These are phyloP conservation scores for Nemurella pictetii DNA, from an alignment of 2,888 invertebrate genomes.

Conservation along the genomic window DNA sequence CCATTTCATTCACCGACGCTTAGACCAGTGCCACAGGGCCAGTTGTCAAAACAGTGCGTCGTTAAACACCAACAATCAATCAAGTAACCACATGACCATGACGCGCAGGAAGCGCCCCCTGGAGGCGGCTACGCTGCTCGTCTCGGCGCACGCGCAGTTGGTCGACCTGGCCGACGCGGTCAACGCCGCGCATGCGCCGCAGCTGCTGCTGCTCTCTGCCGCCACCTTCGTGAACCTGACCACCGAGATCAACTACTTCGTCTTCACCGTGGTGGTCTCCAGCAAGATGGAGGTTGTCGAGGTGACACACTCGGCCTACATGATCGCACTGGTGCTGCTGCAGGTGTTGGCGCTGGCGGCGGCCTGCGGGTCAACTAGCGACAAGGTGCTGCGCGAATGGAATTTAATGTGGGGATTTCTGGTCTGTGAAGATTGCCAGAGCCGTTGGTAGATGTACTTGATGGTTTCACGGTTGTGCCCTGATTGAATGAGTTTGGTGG, in stretches of 20 bases:
- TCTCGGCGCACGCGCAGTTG: neutral
- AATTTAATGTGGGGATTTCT: too few relatives aligned
- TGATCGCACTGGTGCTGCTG: neutral
- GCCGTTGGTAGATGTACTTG: too few relatives aligned
- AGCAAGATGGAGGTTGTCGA: neutral
- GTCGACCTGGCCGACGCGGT: neutral
- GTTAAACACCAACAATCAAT: too few relatives aligned
- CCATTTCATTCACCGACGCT: too few relatives aligned
- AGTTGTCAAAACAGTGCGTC: too few relatives aligned
- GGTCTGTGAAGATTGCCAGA: too few relatives aligned
- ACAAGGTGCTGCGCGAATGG: too few relatives aligned
- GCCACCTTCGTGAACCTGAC: constrained; percentile 6
- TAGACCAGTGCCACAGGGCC: too few relatives aligned
- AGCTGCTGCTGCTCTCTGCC: neutral
- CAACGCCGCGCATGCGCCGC: neutral
- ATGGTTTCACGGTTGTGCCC: too few relatives aligned
- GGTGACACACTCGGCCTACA: neutral
- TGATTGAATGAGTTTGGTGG: too few relatives aligned
- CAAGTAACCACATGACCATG: neutral
- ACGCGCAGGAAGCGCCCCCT: neutral
- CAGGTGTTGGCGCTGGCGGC: neutral
- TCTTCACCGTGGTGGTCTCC: neutral
- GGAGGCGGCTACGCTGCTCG: neutral
- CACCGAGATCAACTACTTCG: constrained; percentile 14
- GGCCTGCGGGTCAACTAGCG: neutral